Evolutionary conservation across 2,888 invertebrate species (phyloP).

Genomic region (Euplagia quadripunctaria): DNA sequence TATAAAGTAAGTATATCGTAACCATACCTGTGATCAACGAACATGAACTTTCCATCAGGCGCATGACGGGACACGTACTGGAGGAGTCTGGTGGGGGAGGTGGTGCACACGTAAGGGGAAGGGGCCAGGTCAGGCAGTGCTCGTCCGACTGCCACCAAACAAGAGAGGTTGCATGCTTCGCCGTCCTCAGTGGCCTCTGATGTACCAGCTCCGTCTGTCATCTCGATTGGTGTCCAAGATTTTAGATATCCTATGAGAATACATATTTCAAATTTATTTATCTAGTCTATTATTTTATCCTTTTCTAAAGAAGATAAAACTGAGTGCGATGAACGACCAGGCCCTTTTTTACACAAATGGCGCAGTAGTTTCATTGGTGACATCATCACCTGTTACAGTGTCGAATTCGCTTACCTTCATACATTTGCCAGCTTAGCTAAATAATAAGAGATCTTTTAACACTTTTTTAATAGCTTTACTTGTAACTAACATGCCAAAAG

Average conservation of each 20-base stretch:
- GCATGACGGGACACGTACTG: slow-evolving; percentile 95
- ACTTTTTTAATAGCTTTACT: too few relatives aligned
- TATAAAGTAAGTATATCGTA: neutral
- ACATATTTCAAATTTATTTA: neutral
- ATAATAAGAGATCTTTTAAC: too few relatives aligned
- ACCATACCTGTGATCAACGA: slow-evolving; percentile 95
- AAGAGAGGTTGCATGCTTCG: slow-evolving; percentile 90
- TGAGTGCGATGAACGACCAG: too few relatives aligned
- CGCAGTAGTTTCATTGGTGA: too few relatives aligned
- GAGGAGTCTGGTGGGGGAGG: slow-evolving; percentile 86
- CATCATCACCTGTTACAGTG: too few relatives aligned
- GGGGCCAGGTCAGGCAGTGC: slow-evolving; percentile 88
- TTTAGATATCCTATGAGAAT: slow-evolving; percentile 92
- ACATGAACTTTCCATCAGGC: slow-evolving; percentile 96
- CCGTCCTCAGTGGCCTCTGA: slow-evolving; percentile 87
- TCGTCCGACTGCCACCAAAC: slow-evolving; percentile 95
- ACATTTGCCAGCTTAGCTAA: too few relatives aligned
- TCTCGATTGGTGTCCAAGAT: slow-evolving; percentile 95
- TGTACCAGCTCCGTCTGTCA: slow-evolving; percentile 89
- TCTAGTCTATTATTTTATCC: too few relatives aligned
- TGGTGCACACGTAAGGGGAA: slow-evolving; percentile 47
- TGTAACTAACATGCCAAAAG: too few relatives aligned
- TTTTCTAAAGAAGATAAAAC: too few relatives aligned
- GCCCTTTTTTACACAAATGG: too few relatives aligned
- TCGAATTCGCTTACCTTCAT: too few relatives aligned